Conservation (phyloP, 1,140 invertebrate species). For the Semibalanus balanoides region DNA sequence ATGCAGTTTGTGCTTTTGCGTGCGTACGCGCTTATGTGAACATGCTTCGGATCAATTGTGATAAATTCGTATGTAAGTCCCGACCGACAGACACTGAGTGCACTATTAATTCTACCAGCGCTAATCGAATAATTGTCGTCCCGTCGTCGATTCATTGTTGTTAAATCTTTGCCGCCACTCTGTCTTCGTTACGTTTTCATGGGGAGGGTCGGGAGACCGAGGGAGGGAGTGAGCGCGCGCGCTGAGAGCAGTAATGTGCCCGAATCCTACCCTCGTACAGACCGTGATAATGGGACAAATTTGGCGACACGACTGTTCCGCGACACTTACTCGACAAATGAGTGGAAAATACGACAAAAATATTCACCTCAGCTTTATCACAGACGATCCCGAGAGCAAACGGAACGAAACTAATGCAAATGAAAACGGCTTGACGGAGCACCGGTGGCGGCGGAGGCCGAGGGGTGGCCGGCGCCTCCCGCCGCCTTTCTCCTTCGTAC, state of each 20-base stretch:
- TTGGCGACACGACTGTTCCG: not conserved
- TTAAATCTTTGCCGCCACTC: not conserved
- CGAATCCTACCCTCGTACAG: not conserved
- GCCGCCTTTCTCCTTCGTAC: not conserved
- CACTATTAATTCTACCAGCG: not conserved
- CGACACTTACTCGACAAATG: not conserved
- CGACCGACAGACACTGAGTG: not conserved
- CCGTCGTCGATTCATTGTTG: not conserved
- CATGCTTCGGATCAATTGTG: too few species aligned
- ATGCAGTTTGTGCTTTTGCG: too few species aligned
- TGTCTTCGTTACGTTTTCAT: not conserved
- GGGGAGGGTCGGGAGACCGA: not conserved
- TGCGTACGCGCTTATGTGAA: too few species aligned
- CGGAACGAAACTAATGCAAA: conserved; percentile 1
- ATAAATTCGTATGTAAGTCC: too few species aligned
- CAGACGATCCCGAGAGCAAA: not conserved
- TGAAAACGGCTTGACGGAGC: not conserved
- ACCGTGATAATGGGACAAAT: not conserved
- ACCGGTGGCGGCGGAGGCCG: not conserved
- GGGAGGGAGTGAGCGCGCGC: too few species aligned
- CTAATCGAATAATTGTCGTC: not conserved
- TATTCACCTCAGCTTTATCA: not conserved
- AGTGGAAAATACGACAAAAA: not conserved
- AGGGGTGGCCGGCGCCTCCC: not conserved
- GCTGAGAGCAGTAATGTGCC: too few species aligned